phyloP scores from a whole-genome alignment of 1,140 invertebrate species.

The Apis florea region DNA sequence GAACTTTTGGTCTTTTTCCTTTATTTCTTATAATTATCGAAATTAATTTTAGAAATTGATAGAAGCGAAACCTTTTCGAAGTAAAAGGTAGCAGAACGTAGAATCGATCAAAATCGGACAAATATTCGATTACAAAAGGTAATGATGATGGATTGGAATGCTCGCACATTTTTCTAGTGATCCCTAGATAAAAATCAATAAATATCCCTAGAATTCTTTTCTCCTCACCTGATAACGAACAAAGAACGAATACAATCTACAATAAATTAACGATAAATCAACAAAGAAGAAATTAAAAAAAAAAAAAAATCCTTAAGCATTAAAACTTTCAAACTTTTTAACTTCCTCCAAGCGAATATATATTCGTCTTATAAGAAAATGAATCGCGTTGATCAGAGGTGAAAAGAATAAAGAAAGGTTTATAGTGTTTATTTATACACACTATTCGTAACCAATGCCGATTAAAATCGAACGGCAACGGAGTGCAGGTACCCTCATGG shows the following conservation, averaged over 20 bases:
- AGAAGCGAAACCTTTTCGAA: too few species aligned
- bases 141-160: not conserved
- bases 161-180: not conserved
- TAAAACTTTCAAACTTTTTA: too few species aligned
- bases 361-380: not conserved
- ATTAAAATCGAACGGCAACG: conserved; percentile 24
- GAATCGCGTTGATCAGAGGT: not conserved
- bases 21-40: too few species aligned
- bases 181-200: not conserved
- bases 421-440: conserved; percentile 20
- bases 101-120: not conserved
- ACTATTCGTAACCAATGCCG: conserved; percentile 18
- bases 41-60: too few species aligned
- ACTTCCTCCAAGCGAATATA: not conserved
- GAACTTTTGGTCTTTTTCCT: too few species aligned
- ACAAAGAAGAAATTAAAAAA: too few species aligned
- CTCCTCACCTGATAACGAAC: not conserved
- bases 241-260: accelerated
- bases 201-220: not conserved
- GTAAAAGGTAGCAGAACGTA: not conserved
- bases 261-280: not conserved
- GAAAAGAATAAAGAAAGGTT: too few species aligned
- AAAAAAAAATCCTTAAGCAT: too few species aligned
- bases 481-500: conserved; percentile 57
- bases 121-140: not conserved